Conservation (phyloP, 1,140 invertebrate genomes). For the Chionoecetes opilio region DNA sequence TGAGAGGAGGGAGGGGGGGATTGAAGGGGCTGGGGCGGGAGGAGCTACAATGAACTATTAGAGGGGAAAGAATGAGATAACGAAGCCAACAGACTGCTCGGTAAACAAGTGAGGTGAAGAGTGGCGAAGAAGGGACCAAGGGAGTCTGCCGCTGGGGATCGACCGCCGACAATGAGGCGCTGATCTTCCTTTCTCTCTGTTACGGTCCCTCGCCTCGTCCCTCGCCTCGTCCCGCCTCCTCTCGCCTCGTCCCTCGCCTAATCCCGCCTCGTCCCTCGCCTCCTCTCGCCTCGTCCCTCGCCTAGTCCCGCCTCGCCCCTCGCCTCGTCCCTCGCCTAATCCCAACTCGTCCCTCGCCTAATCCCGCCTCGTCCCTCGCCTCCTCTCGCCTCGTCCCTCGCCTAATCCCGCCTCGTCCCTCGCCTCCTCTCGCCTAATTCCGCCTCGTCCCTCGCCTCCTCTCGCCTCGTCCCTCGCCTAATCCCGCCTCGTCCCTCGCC, state of each 20-base stretch:
- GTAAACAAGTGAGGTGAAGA: conserved; percentile 19
- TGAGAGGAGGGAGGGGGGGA: background rate
- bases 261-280: no score
- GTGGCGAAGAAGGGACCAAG: background rate
- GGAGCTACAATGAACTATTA: conserved; percentile 55
- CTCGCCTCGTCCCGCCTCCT: background rate
- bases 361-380: no score
- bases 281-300: no score
- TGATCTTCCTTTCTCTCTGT: background rate
- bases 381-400: no score
- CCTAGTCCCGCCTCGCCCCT: no score
- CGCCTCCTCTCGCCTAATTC: background rate
- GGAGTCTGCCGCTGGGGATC: background rate
- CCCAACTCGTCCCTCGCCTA: no score
- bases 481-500: no score
- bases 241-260: background rate
- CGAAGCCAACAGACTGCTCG: conserved; percentile 30
- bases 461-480: no score
- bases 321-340: no score
- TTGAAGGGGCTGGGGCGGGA: conserved; percentile 35
- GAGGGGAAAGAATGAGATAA: conserved; percentile 63
- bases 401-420: no score
- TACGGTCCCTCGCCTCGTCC: background rate
- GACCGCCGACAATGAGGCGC: background rate
- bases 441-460: background rate